These are phyloP conservation scores for Cyprinodon variegatus DNA, from an alignment of 2,113 vertebrate species.

Conservation along the genomic window DNA sequence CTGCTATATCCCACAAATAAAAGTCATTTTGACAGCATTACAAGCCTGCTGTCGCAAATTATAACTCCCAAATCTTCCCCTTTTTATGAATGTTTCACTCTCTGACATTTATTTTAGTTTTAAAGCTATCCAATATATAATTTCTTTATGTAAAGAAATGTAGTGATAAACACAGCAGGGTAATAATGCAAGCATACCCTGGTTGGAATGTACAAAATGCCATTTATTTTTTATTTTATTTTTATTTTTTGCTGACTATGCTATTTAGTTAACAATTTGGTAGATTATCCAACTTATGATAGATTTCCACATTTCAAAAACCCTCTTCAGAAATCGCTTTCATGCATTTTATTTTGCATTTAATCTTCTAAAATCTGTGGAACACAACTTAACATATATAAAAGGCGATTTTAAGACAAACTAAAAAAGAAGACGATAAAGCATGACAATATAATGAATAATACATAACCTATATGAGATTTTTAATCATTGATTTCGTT, in stretches of 20 bases:
- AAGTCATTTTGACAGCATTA: slow-evolving; percentile 26
- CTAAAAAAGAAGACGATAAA: no score
- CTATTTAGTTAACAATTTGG: not conserved
- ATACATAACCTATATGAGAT: no score
- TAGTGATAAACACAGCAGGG: not conserved
- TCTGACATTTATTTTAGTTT: not conserved
- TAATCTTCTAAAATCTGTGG: no score
- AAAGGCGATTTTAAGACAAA: no score
- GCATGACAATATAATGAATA: no score
- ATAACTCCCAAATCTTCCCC: not conserved
- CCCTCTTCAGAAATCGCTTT: not conserved
- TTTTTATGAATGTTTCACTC: not conserved
- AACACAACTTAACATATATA: no score
- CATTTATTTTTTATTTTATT: not conserved
- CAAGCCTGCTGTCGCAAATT: slow-evolving; percentile 22
- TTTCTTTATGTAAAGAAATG: no score
- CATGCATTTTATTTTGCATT: not conserved
- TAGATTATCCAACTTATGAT: not conserved
- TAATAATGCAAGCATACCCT: not conserved
- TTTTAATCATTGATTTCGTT: no score
- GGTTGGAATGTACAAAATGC: not conserved
- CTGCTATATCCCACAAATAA: slow-evolving; percentile 20
- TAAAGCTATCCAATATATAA: not conserved
- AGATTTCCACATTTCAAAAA: not conserved
- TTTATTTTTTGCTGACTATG: no score